Evolutionary conservation across 2,113 vertebrate species (phyloP).

Genomic region (Illadopsis cleaveri): DNA sequence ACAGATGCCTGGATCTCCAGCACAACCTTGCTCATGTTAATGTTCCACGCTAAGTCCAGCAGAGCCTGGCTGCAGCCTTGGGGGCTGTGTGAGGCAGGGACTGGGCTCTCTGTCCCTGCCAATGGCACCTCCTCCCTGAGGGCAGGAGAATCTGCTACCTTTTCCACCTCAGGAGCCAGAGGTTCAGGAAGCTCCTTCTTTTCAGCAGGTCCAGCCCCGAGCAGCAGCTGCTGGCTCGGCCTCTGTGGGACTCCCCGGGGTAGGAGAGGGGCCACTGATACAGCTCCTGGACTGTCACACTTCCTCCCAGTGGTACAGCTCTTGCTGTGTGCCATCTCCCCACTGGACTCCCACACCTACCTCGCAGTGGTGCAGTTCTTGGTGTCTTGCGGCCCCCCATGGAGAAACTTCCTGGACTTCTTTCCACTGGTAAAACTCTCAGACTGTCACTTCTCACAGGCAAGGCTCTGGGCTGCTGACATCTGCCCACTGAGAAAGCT

Average conservation of each 20-base stretch:
- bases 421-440: neutral
- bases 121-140: neutral
- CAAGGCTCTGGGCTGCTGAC: neutral
- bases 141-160: neutral
- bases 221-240: fast-evolving
- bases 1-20: neutral
- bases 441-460: neutral
- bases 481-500: neutral
- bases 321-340: neutral
- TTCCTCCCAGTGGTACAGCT: neutral
- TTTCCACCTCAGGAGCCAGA: neutral
- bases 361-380: neutral
- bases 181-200: neutral
- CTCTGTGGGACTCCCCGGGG: fast-evolving
- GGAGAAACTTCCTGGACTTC: neutral
- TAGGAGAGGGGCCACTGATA: neutral
- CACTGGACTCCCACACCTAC: neutral
- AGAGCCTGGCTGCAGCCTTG: neutral
- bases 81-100: neutral
- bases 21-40: neutral
- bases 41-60: neutral
- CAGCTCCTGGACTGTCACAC: neutral
- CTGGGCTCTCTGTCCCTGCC: neutral
- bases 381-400: neutral
- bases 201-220: neutral